These are phyloP conservation scores for Leucoraja ocellata DNA, from an alignment of 2,797 vertebrate species.

Conservation along the genomic window DNA sequence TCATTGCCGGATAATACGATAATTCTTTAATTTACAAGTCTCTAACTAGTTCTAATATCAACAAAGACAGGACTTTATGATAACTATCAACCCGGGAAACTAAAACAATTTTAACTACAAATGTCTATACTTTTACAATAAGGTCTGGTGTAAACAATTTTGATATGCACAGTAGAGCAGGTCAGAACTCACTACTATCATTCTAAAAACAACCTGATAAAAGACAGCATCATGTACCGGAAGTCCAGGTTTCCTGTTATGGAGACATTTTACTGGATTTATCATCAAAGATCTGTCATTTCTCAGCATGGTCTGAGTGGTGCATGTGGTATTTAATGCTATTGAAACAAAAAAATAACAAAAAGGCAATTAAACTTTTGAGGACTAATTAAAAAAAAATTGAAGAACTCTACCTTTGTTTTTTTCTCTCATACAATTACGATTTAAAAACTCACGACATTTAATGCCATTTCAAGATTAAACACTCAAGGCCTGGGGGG, in stretches of 20 bases:
- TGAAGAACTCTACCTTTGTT: background rate
- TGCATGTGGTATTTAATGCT: background rate
- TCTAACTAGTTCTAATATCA: slow-evolving; percentile 1
- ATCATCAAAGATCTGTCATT: slow-evolving; percentile 31
- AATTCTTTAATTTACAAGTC: slow-evolving; percentile 18
- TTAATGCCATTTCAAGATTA: background rate
- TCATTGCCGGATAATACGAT: too few species aligned
- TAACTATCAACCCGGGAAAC: background rate
- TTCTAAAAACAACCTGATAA: slow-evolving; percentile 28
- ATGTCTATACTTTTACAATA: slow-evolving; percentile 6
- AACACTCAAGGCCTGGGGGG: background rate
- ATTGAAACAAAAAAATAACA: background rate
- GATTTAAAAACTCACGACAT: background rate
- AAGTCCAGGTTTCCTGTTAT: slow-evolving; percentile 34
- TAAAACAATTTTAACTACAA: background rate
- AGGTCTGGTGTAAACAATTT: slow-evolving; percentile 8
- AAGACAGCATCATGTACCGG: slow-evolving; percentile 1
- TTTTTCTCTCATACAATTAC: background rate
- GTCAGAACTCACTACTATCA: background rate
- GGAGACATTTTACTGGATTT: slow-evolving; percentile 21
- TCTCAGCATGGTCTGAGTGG: background rate
- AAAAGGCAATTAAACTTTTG: background rate
- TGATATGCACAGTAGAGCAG: background rate
- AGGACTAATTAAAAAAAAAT: background rate
- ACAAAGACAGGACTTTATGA: slow-evolving; percentile 14